Evolutionary conservation across 2,113 vertebrate genomes (phyloP), one percentile per base, ranked within the genome.

Genomic region (Ciconia stormi): DNA sequence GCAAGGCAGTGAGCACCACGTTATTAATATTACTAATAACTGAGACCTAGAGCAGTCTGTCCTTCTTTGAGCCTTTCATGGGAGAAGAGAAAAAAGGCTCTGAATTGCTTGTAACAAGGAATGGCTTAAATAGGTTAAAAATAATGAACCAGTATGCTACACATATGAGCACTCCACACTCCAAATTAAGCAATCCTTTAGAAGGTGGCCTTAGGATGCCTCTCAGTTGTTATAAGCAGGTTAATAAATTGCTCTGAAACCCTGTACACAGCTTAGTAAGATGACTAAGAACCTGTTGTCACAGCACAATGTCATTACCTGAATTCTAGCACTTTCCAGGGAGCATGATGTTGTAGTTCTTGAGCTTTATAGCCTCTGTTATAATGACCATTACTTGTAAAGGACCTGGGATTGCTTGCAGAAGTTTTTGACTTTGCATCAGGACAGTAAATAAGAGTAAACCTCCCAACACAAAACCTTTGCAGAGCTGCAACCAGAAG

Each of bases 81-180:
- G 63, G 40, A 93, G 36, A 50, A 71, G 30, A 79, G 29, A 61
- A 74, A 74, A 92, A 52, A 77, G 11, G 36, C 62, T 76, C 47
- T 71, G 61, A 30, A 66, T 52, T 63, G 47, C 72, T 85, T 44
- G 3, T 21, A 56, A 76, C 25, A 44, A 86, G 83, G 87, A 94
- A 82, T 8, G 6, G 73, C 70, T 94, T 82, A 89, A 96, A 94
- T 52, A 87, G 77, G 87, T 91, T 96, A 91, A 87, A 93, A 96
- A 81, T 36, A 93, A 87, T 53, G 70, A 85, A 91, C 23, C 30
- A 18, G 38, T 2, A 4, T 7, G 2, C 30, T 65, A 74, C 66
- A 65, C 62, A 34, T 30, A 34, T 30, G 26, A 87, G 78, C 61
- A 44, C 42, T 29, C 53, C 2, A 20, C 15, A 6, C 78, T 91